Evolutionary conservation across 2,797 vertebrate species (phyloP), one percentile per base, ranked within the genome.

Genomic region (Ispidina picta): DNA sequence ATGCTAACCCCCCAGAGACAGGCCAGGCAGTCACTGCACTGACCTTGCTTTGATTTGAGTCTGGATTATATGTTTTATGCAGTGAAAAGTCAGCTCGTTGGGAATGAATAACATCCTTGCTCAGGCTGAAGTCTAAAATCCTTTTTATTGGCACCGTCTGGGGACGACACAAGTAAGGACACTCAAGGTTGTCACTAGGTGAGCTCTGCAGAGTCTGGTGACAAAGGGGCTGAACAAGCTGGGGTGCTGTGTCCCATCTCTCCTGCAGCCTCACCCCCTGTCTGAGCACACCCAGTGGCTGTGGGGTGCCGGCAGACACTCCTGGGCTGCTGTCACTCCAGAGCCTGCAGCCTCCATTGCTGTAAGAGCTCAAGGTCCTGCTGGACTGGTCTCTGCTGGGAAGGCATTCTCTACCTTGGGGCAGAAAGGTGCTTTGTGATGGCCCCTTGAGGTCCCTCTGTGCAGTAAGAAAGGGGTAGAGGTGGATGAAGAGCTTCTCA

Each of bases 101-200:
- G 70, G 77, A 95, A 95, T 88, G 86, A 92, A 86, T 90, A 86
- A 80, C 92, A 88, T 84, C 68, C 46, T 71, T 65, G 74, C 91
- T 76, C 9, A 2, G 78, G 76, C 71, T 81, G 90, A 82, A 90
- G 86, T 85, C 84, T 95, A 72, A 95, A 93, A 92, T 90, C 87
- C 92, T 94, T 91, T 93, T 87, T 87, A 92, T 87, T 80, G 70
- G 89, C 76, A 88, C 74, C 3, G 54, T 90, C 91, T 89, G 92
- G 79, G 91, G 82, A 92, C 23, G 2, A 76, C 7, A 17, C 44
- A 85, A 87, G 83, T 81, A 77, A 93, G 92, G 92, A 91, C 94
- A 28, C 81, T 93, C 86, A 91, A 94, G 90, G 95, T 92, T 93
- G 95, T 90, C 89, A 83, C 89, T 94, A 91, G 89, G 91, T 92